Base-by-base conservation (phyloP, 2,888 invertebrate genomes). In the Eristalis pertinax region DNA sequence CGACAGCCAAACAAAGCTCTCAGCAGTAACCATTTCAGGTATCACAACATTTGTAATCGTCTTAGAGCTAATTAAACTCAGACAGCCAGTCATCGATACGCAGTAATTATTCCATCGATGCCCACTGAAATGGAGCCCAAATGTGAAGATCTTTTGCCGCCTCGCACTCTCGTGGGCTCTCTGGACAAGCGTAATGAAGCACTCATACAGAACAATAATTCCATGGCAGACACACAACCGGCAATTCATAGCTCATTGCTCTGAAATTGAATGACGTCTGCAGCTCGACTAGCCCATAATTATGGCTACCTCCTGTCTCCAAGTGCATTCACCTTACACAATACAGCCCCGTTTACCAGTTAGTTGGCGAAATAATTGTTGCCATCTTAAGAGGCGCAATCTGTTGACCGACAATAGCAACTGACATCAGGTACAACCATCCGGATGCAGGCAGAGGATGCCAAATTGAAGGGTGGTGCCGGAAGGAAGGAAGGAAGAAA, bases 291-390 rank as follows among this genome's bases (percentile, higher is more conserved):
- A 19, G 7, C 50, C 50, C n/a, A 1, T 29, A 41, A 58, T 67
- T 67, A 58, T 38, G 35, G 75, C 58, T n/a, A n/a, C n/a, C 15
- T 43, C 19, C 50, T 50, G 19, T 19, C 50, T 50, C 8, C 50
- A 10, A 19, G n/a, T 8, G 7, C 19, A 50, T 8, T 19, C 8
- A 19, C n/a, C 15, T 43, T 15, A 41, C 29, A 29, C 10, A 35
- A 35, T 2, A 43, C n/a, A 29, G 2, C 19, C 7, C n/a, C 50
- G 19, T 5, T 50, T 50, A 19, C 50, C 69, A 74, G 68, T 67
- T 32, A 73, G 68, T 56, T 58, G 50, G 35, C 38, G 60, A 72
- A 79, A 75, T 84, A 84, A 84, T 84, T 76, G 80, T 80, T 80
- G 80, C 75, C 69, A 76, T 75, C 38, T 72, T 69, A 84, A 73